These are phyloP conservation scores for Epinotia demarniana DNA, from an alignment of 2,888 invertebrate genomes.

Conservation along the genomic window DNA sequence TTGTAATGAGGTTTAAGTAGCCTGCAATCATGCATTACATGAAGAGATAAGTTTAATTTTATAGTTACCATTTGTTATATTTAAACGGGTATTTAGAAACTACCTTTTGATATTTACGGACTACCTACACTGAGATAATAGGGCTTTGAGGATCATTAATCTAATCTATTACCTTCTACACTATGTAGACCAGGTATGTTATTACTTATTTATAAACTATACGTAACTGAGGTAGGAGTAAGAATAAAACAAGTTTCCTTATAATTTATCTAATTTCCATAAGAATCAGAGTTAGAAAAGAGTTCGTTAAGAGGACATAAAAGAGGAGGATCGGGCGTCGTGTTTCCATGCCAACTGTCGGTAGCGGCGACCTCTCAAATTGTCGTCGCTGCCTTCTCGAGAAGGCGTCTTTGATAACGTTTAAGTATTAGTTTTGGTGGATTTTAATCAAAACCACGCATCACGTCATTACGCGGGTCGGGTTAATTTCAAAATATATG, in stretches of 20 bases:
- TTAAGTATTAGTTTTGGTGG: constrained; percentile 82
- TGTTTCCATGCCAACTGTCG: constrained; percentile 41
- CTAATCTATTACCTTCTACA: background rate
- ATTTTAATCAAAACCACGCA: constrained; percentile 78
- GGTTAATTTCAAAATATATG: constrained; percentile 82
- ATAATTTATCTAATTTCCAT: constrained; percentile 51
- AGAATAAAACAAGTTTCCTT: constrained; percentile 23
- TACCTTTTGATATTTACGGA: background rate
- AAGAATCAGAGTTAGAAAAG: constrained; percentile 51
- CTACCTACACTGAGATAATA: background rate
- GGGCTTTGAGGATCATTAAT: background rate
- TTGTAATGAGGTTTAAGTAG: constrained; percentile 45
- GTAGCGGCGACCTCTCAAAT: constrained; percentile 55
- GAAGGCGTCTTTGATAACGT: constrained; percentile 70
- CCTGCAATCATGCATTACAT: constrained; percentile 25
- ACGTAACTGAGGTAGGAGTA: constrained; percentile 26
- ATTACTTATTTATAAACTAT: constrained; percentile 5
- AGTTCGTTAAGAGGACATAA: constrained; percentile 56
- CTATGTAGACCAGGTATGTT: background rate
- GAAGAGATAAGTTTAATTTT: constrained; percentile 22
- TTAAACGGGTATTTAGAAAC: background rate
- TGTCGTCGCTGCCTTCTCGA: constrained; percentile 56
- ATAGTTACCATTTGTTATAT: constrained; percentile 26
- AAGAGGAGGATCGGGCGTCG: constrained; percentile 58
- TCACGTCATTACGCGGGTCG: constrained; percentile 73